Conservation (phyloP, 2,888 invertebrate species). For the Ametastegia equiseti region DNA sequence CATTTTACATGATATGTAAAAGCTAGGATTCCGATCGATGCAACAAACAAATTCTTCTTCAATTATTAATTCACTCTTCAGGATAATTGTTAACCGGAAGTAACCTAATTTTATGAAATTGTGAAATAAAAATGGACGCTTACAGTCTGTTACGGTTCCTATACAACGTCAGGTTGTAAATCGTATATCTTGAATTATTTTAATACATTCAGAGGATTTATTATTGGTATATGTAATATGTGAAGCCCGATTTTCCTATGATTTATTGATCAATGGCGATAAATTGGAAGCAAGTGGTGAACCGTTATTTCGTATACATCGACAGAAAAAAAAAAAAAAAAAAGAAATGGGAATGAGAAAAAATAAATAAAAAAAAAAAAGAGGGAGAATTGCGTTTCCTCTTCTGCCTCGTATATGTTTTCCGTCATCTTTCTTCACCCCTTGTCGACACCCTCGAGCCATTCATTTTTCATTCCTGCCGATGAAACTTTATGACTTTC, state of each 20-base stretch:
- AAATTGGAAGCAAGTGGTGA: constrained; percentile 26
- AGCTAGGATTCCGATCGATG: background rate
- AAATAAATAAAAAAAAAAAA: background rate
- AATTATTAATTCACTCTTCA: background rate
- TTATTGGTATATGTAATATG: constrained; percentile 17
- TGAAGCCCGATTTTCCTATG: background rate
- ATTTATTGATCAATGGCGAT: constrained; percentile 43
- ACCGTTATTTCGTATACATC: constrained; percentile 23
- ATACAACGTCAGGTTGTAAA: background rate
- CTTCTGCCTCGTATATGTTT: constrained; percentile 5
- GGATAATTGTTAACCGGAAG: background rate
- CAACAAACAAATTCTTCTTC: background rate
- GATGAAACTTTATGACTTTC: constrained; percentile 46
- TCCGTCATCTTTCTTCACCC: constrained; percentile 15
- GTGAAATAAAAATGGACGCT: background rate
- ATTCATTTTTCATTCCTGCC: constrained; percentile 43
- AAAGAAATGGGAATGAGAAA: background rate
- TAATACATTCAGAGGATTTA: constrained; percentile 23
- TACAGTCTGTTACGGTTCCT: background rate
- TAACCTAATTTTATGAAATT: background rate
- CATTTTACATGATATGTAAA: background rate
- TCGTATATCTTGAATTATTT: background rate
- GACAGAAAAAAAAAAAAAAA: background rate
- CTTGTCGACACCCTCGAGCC: constrained; percentile 27
- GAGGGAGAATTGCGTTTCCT: background rate